A percentile compares a stretch with the other conserved stretches of the same genome.
Evolutionary conservation across 2,113 vertebrate species (phyloP).

Genomic region (Alethe diademata): DNA sequence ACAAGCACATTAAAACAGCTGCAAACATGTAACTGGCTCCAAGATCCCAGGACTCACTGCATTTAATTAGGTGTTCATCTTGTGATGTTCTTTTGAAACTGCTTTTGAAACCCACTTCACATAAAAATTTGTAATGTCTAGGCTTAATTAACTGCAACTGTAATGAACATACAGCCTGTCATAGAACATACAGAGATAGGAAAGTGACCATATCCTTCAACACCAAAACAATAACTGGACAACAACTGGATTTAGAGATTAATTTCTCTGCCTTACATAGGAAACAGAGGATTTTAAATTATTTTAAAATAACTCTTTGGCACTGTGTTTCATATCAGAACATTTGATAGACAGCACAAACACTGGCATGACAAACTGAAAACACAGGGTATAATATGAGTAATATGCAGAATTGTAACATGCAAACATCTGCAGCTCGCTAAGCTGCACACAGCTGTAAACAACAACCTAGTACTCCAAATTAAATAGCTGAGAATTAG

Average conservation of each 20-base stretch:
- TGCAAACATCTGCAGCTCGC: neutral
- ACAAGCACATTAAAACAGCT: conserved; percentile 45
- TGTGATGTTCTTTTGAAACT: conserved; percentile 17
- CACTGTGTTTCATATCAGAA: neutral
- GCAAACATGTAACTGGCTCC: conserved; percentile 16
- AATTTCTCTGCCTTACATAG: neutral
- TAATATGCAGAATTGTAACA: neutral
- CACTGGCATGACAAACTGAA: neutral
- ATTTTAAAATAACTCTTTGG: neutral
- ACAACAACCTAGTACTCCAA: neutral
- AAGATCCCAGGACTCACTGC: conserved; percentile 2
- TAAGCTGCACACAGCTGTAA: neutral
- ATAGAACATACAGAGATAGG: neutral
- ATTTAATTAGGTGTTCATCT: conserved; percentile 36
- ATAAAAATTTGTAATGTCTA: neutral
- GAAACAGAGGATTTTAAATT: neutral
- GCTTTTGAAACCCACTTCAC: conserved; percentile 10
- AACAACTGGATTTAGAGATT: neutral
- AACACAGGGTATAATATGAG: neutral
- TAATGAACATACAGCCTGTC: neutral
- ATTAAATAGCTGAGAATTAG: neutral
- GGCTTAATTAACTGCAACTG: conserved; percentile 19
- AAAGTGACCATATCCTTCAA: neutral
- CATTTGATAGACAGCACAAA: neutral
- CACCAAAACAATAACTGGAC: neutral